These are phyloP conservation scores for Cydia pomonella DNA, from an alignment of 1,140 invertebrate genomes.

Conservation along the genomic window DNA sequence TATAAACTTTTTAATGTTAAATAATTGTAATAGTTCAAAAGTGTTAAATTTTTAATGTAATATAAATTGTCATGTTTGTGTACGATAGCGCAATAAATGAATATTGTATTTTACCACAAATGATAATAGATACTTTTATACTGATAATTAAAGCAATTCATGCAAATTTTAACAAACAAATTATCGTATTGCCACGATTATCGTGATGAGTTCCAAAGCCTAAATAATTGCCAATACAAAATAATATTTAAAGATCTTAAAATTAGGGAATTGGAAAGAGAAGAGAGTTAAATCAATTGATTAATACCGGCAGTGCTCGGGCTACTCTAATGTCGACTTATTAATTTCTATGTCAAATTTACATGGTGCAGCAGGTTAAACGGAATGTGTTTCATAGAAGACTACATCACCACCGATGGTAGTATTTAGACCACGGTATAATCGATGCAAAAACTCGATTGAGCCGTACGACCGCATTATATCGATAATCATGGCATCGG, in stretches of 20 bases:
- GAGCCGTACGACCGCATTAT: conserved; percentile 45
- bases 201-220: no score
- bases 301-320: background rate
- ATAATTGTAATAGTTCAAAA: no score
- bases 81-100: no score
- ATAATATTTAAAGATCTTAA: background rate
- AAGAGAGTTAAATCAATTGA: background rate
- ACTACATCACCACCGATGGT: conserved; percentile 21
- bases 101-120: no score
- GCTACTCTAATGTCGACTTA: background rate
- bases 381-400: conserved; percentile 29
- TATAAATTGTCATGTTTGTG: no score
- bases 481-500: conserved; percentile 48
- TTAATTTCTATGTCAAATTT: conserved; percentile 20
- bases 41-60: no score
- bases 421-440: conserved; percentile 36
- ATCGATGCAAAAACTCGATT: conserved; percentile 47
- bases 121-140: no score
- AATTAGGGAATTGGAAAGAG: background rate
- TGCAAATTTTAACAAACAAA: no score
- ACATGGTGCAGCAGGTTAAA: conserved; percentile 18
- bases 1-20: no score
- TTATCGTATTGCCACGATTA: no score
- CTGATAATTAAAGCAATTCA: no score
- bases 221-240: background rate